A percentile compares a stretch with the other conserved stretches of the same genome.
Conservation (phyloP, 2,888 invertebrate species). For the Thymelicus sylvestris region DNA sequence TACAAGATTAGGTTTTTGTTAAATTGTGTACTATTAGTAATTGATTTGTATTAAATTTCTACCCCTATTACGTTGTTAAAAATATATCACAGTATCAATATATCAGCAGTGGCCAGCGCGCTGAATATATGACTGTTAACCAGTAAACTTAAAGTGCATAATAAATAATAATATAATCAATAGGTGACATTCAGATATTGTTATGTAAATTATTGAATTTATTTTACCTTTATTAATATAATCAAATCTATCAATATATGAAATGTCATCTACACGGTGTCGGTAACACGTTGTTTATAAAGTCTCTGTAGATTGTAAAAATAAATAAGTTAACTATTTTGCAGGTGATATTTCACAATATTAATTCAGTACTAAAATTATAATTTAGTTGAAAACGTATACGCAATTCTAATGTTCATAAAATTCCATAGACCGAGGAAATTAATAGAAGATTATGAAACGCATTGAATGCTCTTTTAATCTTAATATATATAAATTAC, state of each 20-base stretch:
- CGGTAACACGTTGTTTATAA: conserved; percentile 10
- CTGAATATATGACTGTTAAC: not conserved
- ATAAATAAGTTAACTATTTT: not conserved
- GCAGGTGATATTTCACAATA: not conserved
- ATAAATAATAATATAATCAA: too few relatives aligned
- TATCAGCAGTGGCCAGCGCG: not conserved
- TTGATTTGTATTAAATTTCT: too few relatives aligned
- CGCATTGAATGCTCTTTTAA: too few relatives aligned
- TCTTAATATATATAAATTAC: too few relatives aligned
- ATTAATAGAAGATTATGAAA: too few relatives aligned
- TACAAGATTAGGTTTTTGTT: too few relatives aligned
- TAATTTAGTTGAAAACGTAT: conserved; percentile 3
- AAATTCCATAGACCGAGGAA: not conserved
- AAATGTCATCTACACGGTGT: conserved; percentile 2
- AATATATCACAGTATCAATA: too few relatives aligned
- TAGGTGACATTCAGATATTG: not conserved
- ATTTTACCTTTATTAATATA: too few relatives aligned
- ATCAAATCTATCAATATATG: not conserved
- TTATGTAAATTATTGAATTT: too few relatives aligned
- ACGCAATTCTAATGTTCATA: not conserved
- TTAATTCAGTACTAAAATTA: not conserved
- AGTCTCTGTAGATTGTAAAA: not conserved
- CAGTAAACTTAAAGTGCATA: not conserved
- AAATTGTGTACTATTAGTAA: too few relatives aligned
- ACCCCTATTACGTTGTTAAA: too few relatives aligned